Evolutionary conservation across 2,888 invertebrate genomes (phyloP).

Genomic region (Epistrophella euchroma): DNA sequence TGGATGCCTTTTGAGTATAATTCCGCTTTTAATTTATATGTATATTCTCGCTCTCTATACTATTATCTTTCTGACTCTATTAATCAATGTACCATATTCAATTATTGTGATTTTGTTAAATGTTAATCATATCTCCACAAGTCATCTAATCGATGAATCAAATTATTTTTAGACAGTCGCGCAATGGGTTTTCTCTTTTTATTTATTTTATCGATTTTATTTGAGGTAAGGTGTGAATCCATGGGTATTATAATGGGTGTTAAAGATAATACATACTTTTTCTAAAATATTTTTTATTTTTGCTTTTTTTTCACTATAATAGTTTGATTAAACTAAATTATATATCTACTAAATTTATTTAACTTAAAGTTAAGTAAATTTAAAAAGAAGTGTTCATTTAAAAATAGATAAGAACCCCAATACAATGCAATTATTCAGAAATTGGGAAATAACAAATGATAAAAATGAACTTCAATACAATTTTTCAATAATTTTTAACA

Average conservation of each 20-base stretch:
- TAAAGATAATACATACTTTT: not conserved
- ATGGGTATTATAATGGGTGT: not conserved
- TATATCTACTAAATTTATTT: too few relatives aligned
- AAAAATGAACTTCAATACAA: too few relatives aligned
- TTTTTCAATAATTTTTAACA: too few relatives aligned
- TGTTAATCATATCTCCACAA: conserved; percentile 9
- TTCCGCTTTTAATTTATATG: not conserved
- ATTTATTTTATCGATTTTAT: conserved; percentile 6
- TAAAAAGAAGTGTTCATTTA: too few relatives aligned
- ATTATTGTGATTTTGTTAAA: conserved; percentile 25
- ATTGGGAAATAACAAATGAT: too few relatives aligned
- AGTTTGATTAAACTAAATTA: too few relatives aligned
- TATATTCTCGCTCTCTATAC: not conserved
- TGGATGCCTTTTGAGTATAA: not conserved
- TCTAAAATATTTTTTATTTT: not conserved
- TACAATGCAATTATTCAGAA: too few relatives aligned
- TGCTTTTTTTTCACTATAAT: not conserved
- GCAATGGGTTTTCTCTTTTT: not conserved
- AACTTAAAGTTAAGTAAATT: too few relatives aligned
- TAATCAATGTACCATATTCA: conserved; percentile 9
- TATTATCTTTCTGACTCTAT: not conserved
- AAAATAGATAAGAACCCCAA: too few relatives aligned
- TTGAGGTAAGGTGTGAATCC: conserved; percentile 8
- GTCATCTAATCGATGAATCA: conserved; percentile 21
- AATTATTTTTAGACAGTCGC: conserved; percentile 13